Conservation (phyloP, 2,888 invertebrate species). For the Ormyrus pomaceus region DNA sequence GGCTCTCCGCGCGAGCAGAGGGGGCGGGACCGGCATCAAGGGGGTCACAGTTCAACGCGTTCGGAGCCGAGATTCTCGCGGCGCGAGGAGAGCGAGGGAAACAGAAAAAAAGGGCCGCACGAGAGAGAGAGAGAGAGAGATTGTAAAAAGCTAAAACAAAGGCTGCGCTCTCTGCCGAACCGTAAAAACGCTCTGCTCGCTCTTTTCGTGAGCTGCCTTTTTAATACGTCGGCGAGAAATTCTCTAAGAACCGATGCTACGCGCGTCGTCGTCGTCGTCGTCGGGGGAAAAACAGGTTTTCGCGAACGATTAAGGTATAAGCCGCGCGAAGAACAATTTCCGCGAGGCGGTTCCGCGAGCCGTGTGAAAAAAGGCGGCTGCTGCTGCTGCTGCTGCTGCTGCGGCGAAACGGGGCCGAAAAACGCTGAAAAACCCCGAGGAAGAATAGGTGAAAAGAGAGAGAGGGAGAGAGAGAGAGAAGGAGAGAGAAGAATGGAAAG, state of each 20-base stretch:
- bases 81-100: no score
- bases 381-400: no score
- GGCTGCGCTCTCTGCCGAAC: neutral
- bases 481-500: constrained; percentile 10
- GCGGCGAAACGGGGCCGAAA: neutral
- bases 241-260: neutral
- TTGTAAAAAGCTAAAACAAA: constrained; percentile 35
- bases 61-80: constrained; percentile 52
- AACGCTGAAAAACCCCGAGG: constrained; percentile 32
- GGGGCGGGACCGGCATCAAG: constrained; percentile 52
- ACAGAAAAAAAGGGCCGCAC: neutral
- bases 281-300: no score
- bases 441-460: constrained; percentile 14
- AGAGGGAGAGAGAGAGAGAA: constrained; percentile 28
- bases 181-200: no score
- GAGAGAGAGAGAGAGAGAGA: constrained; percentile 44
- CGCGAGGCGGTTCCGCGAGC: neutral
- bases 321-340: neutral
- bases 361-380: neutral
- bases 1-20: constrained; percentile 9
- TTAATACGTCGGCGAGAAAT: neutral
- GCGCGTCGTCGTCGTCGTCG: no score
- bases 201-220: neutral
- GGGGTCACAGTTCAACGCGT: constrained; percentile 69
- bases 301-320: no score